phyloP scores from a whole-genome alignment of 2,888 invertebrate species.

The Hermaeophaga mercurialis region DNA sequence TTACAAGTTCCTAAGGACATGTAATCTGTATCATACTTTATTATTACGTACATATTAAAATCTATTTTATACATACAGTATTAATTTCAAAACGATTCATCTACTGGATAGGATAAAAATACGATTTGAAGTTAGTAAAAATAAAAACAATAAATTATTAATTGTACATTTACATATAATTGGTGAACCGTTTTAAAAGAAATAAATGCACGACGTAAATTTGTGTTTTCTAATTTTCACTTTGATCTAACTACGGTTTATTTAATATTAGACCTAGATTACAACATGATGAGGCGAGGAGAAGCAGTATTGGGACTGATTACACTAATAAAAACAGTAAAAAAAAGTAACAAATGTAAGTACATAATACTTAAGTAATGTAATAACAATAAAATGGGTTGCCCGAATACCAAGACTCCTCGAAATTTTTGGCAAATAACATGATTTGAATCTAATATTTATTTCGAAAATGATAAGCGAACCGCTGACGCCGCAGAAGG shows the following conservation, averaged over 20 bases:
- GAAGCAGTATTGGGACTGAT: constrained; percentile 52
- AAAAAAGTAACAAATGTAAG: constrained; percentile 37
- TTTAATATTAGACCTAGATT: constrained; percentile 55
- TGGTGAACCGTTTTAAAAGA: constrained; percentile 18
- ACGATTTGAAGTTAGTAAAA: too few species aligned
- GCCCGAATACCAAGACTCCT: constrained; percentile 52
- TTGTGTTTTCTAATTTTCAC: constrained; percentile 42
- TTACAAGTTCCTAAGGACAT: constrained; percentile 25
- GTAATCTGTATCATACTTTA: constrained; percentile 32
- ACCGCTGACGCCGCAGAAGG: constrained; percentile 33
- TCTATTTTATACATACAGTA: constrained; percentile 16
- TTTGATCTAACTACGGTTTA: constrained; percentile 53
- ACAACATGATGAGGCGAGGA: constrained; percentile 55
- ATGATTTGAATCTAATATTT: constrained; percentile 50
- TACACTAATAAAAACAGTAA: constrained; percentile 1
- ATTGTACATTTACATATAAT: background rate
- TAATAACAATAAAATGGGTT: background rate
- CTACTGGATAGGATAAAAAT: too few species aligned
- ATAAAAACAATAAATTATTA: background rate
- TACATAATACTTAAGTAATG: constrained; percentile 44
- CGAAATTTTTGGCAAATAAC: constrained; percentile 57
- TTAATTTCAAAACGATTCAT: constrained; percentile 21
- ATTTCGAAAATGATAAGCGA: constrained; percentile 35
- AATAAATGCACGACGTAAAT: constrained; percentile 19
- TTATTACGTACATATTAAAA: constrained; percentile 16